These are phyloP conservation scores for Apaloderma vittatum DNA, from an alignment of 2,113 vertebrate genomes.

Conservation along the genomic window DNA sequence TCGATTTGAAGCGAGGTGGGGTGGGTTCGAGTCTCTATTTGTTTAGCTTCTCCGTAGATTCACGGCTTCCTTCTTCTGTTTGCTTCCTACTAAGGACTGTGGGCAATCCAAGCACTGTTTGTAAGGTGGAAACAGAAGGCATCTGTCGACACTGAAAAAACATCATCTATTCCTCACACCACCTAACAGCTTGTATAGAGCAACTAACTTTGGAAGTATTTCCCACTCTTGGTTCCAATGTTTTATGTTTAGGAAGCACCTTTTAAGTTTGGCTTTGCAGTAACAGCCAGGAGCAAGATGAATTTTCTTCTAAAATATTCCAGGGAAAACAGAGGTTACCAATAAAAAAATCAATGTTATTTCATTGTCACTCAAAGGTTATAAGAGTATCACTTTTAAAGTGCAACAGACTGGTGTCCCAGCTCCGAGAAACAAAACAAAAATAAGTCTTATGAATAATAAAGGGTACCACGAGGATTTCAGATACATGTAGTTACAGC, in stretches of 20 bases:
- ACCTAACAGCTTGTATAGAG: background rate
- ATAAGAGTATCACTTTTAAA: background rate
- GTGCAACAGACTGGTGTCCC: background rate
- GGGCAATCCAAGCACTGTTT: background rate
- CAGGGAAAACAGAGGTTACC: background rate
- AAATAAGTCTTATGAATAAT: background rate
- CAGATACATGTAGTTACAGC: background rate
- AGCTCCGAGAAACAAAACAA: background rate
- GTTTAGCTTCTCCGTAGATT: background rate
- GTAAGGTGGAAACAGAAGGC: background rate
- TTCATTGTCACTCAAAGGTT: background rate
- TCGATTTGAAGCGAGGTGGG: background rate
- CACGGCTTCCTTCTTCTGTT: background rate
- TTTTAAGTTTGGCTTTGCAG: background rate
- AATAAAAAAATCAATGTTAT: background rate
- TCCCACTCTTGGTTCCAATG: background rate
- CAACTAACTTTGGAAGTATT: background rate
- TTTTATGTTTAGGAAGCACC: background rate
- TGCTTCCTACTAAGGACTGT: background rate
- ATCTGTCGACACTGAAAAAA: background rate
- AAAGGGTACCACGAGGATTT: background rate
- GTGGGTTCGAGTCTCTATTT: background rate
- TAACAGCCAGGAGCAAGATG: background rate
- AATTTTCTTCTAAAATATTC: background rate
- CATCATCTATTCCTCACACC: background rate